Evolutionary conservation across 2,797 vertebrate species (phyloP).

Genomic region (Anguilla obscura): DNA sequence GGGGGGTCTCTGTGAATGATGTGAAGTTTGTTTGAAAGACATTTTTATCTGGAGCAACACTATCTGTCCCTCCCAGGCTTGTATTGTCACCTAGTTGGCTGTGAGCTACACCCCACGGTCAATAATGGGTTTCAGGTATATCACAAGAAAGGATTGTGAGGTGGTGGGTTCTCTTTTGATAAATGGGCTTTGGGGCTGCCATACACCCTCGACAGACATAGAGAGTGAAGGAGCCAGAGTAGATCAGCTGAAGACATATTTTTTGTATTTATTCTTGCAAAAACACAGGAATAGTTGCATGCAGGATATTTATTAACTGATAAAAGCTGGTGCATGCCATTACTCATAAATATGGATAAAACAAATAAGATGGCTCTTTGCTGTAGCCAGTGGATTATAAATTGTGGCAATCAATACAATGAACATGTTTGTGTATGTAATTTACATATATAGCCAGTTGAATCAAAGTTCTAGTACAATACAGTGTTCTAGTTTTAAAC

Average conservation of each 20-base stretch:
- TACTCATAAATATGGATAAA: background rate
- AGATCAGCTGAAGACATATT: background rate
- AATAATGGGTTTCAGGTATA: background rate
- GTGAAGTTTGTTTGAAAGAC: background rate
- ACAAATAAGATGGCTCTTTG: background rate
- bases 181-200: background rate
- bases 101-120: background rate
- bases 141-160: background rate
- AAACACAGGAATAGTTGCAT: background rate
- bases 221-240: background rate
- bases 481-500: background rate
- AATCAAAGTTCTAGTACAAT: background rate
- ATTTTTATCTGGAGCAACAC: background rate
- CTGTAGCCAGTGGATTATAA: background rate
- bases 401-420: background rate
- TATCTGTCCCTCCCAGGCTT: conserved; percentile 6
- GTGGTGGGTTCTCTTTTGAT: conserved; percentile 8
- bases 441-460: background rate
- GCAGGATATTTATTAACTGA: background rate
- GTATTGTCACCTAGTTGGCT: background rate
- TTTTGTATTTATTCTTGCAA: background rate
- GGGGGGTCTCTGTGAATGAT: background rate
- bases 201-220: background rate
- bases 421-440: background rate
- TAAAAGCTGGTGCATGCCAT: background rate